Conservation (phyloP, 1,140 invertebrate genomes). For the Samia ricini region DNA sequence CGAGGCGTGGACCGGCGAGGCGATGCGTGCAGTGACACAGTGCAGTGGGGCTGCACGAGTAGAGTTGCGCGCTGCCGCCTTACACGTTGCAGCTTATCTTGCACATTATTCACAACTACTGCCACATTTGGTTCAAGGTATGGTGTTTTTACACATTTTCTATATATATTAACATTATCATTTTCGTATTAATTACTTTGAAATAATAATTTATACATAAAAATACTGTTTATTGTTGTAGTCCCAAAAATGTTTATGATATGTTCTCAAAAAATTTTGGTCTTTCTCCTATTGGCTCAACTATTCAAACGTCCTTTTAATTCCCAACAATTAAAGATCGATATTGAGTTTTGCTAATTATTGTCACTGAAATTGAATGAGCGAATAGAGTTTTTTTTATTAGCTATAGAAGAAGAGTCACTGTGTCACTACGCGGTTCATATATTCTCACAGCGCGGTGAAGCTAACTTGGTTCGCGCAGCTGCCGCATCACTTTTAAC, state of each 20-base stretch:
- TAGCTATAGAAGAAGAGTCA: constrained; percentile 50
- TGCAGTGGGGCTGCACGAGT: constrained; percentile 25
- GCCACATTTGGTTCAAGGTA: constrained; percentile 58
- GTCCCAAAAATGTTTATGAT: neutral
- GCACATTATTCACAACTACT: constrained; percentile 44
- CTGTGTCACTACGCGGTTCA: constrained; percentile 40
- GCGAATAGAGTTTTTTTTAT: neutral
- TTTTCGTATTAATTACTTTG: too few relatives aligned
- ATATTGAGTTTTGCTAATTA: neutral
- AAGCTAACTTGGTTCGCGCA: constrained; percentile 55
- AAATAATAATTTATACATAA: too few relatives aligned
- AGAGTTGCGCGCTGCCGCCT: constrained; percentile 46
- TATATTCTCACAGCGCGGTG: constrained; percentile 35
- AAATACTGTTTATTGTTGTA: too few relatives aligned
- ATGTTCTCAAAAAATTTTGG: too few relatives aligned
- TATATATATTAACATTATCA: neutral
- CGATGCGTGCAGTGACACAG: constrained; percentile 26
- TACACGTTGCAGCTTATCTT: constrained; percentile 42
- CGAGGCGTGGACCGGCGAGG: constrained; percentile 38
- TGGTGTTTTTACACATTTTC: neutral
- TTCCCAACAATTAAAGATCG: too few relatives aligned
- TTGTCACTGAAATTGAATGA: neutral
- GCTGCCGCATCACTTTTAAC: constrained; percentile 46
- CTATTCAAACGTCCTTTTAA: too few relatives aligned
- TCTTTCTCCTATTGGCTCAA: too few relatives aligned